Base-by-base conservation (phyloP, 2,113 vertebrate genomes). In the Pithys albifrons region DNA sequence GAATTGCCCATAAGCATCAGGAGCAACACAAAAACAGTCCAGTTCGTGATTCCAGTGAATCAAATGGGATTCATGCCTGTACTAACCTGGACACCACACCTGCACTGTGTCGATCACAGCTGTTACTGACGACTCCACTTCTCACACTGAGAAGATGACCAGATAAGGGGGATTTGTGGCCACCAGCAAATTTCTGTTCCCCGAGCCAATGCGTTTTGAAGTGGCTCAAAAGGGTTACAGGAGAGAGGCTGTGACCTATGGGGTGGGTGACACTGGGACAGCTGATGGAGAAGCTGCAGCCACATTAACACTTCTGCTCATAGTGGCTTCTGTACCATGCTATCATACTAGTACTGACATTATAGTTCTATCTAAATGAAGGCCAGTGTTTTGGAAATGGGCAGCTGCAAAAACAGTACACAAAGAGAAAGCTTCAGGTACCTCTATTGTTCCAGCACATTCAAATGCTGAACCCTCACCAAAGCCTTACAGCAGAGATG, bases 71-170 rank as follows among this genome's bases (percentile, higher is more conserved):
- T 35, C 12, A 2, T 3, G 11, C 18, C 54, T 46, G 35, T 14
- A 10, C 39, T 29, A 7, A 45, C 12, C 2, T 3, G 1, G 71
- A 28, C 27, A n/a, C 49, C 29, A 24, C 25, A 28, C 35, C 45
- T 65, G 81, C 67, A 41, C n/a, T 31, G 58, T 58, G 22, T 1
- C 8, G 0, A 49, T 13, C 8, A n/a, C 37, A 85, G 14, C 52
- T 17, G 2, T 43, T 10, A 2, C n/a, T 25, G n/a, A 27, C 1
- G 8, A 25, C 14, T 37, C 28, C 0, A 0, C 48, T 62, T 66
- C 61, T 61, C 39, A 18, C 1, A 0, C 27, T 9, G 51, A 31
- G 10, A 41, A 54, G 20, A 46, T 35, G 54, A 14, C 4, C 8
- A 7, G 3, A 39, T n/a, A 19, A 33, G 46, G 33, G 69, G 62